Base-by-base conservation (phyloP, 2,113 vertebrate genomes). In the Heterotis niloticus region DNA sequence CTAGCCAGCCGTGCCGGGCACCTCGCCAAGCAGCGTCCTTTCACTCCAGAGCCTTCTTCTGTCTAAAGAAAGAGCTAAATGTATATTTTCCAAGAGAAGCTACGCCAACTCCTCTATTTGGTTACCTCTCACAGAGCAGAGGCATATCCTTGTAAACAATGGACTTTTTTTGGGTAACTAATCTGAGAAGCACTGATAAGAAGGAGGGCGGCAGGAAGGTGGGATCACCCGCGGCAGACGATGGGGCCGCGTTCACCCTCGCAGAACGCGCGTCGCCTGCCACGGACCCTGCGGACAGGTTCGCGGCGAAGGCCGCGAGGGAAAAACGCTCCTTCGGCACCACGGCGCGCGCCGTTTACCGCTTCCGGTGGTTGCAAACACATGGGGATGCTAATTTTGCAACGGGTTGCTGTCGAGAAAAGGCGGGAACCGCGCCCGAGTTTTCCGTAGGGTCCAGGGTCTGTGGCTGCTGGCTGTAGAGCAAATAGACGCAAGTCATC, bases 71-170 rank as follows among this genome's bases (percentile, higher is more conserved):
- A 90, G 57, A 20, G 59, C 44, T 34, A 34, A 51, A 92, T 52
- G 70, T 88, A 87, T 92, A 85, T 86, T 86, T 87, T 92, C 73
- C 80, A 68, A 0, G 84, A 90, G 84, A 92, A 89, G 88, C 91
- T 90, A 91, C 89, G 88, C 91, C 91, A 92, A 91, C 90, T 93
- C 95, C 92, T 90, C 91, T 93, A 89, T 90, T 94, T 90, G 91
- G 91, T 94, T 95, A 95, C 94, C 94, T 93, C 89, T 91, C 90
- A 90, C 87, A 83, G 85, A 81, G 91, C 92, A 95, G 94, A 95
- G 94, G 93, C 92, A 87, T 90, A 91, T 94, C 93, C 95, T 94
- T 95, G 94, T 94, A 95, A 94, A 91, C 90, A 94, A 95, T 94
- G 95, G 94, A 95, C 86, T 86, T 93, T 89, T 91, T 91, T 93